Conservation (phyloP, 2,797 vertebrate genomes). For the Mycteria americana region DNA sequence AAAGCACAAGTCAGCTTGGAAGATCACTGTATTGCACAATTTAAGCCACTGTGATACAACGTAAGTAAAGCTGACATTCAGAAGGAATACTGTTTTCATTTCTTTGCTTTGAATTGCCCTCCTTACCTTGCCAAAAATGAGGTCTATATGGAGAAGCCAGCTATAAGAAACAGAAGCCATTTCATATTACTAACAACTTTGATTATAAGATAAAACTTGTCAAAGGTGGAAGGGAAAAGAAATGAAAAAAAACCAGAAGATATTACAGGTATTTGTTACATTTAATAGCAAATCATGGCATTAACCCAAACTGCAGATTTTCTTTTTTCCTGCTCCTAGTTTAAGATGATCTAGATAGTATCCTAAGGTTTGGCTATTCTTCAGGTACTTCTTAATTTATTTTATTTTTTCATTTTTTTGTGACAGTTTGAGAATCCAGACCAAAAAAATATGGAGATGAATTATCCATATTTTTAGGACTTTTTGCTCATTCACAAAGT, state of each 20-base stretch:
- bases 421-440: background rate
- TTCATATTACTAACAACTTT: conserved; percentile 14
- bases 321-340: background rate
- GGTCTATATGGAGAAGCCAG: background rate
- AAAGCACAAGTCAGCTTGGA: background rate
- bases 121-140: background rate
- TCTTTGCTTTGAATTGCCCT: background rate
- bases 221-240: background rate
- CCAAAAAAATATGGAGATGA: background rate
- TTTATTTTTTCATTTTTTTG: background rate
- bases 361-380: background rate
- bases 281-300: background rate
- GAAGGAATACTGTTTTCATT: background rate
- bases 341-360: background rate
- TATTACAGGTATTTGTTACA: background rate
- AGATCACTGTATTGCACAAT: background rate
- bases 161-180: conserved; percentile 31
- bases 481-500: background rate
- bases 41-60: background rate
- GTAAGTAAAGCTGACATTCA: background rate
- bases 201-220: background rate
- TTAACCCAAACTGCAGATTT: background rate
- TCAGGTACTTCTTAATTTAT: background rate
- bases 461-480: accelerated
- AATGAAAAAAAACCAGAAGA: background rate